Evolutionary conservation across 2,888 invertebrate genomes (phyloP).

Genomic region (Rhagophthalmus giganteus): DNA sequence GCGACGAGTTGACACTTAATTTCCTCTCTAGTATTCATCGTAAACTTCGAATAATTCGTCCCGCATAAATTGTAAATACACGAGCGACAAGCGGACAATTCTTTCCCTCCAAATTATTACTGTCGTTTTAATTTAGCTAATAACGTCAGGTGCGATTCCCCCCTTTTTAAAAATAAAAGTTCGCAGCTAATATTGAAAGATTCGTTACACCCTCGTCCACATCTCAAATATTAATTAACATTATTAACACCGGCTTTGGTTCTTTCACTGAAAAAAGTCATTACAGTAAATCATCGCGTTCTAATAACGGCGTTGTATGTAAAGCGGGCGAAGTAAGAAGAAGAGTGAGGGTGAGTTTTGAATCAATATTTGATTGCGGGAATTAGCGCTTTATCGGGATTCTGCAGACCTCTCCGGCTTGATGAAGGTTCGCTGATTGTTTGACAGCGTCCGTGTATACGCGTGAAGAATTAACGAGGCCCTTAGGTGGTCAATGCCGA

Average conservation of each 20-base stretch:
- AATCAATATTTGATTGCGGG: slow-evolving; percentile 59
- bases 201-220: slow-evolving; percentile 52
- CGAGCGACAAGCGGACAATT: slow-evolving; percentile 12
- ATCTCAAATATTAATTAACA: slow-evolving; percentile 65
- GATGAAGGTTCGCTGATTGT: slow-evolving; percentile 58
- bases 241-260: slow-evolving; percentile 62
- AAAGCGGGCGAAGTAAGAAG: slow-evolving; percentile 55
- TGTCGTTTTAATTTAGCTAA: slow-evolving; percentile 32
- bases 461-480: slow-evolving; percentile 55
- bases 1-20: slow-evolving; percentile 40
- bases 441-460: slow-evolving; percentile 56
- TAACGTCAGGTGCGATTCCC: slow-evolving; percentile 31
- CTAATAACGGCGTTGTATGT: slow-evolving; percentile 60
- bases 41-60: slow-evolving; percentile 33
- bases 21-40: slow-evolving; percentile 35
- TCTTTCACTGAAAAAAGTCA: slow-evolving; percentile 58
- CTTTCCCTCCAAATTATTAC: slow-evolving; percentile 23
- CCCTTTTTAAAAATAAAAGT: slow-evolving; percentile 27
- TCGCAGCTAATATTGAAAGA: slow-evolving; percentile 31
- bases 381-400: slow-evolving; percentile 58
- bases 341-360: slow-evolving; percentile 56
- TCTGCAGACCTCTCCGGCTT: slow-evolving; percentile 55
- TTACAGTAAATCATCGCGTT: slow-evolving; percentile 65
- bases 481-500: slow-evolving; percentile 37
- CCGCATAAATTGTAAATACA: slow-evolving; percentile 19